Evolutionary conservation across 2,113 vertebrate genomes (phyloP), one percentile per base, ranked within the genome.

Genomic region (Lonchura striata): DNA sequence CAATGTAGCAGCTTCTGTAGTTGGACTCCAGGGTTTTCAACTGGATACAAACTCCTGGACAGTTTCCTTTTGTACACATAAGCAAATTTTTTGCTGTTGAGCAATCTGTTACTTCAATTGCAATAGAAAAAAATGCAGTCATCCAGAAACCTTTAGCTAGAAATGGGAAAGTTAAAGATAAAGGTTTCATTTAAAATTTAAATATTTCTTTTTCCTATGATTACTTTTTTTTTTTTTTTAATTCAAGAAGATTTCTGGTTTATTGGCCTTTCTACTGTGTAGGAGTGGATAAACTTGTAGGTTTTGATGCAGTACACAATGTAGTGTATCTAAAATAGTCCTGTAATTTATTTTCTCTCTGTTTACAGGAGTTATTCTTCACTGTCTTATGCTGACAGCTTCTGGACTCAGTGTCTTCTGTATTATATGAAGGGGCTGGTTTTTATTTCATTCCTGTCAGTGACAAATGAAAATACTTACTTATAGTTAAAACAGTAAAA

Each of bases 81-180:
- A 94, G 75, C 82, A 75, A 79, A 53, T 66, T 56, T 91, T 96
- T 91, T 90, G 85, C 70, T 89, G 0, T 75, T 89, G 82, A 82
- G 69, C 61, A 95, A 87, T 87, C 63, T 88, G n/a, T 91, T 93
- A 61, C 80, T 96, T 94, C 41, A 80, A 0, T 44, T 60, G n/a
- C 23, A 69, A 76, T 68, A 63, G 78, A 88, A 91, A 81, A 81
- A 90, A 92, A 90, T 68, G 28, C 42, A 46, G 37, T 61, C 66
- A 87, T 94, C 27, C 22, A 18, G 61, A 89, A 74, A 89, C 10
- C 20, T 90, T 74, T 74, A 44, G 78, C 82, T 84, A 83, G 52
- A 94, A 79, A 63, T 42, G 41, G 44, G 42, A 82, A 88, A 56
- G 35, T 54, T 91, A 46, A 74, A 78, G 54, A 79, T 56, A 57